Evolutionary conservation across 2,888 invertebrate genomes (phyloP).

Genomic region (Acanthosoma haemorrhoidale): DNA sequence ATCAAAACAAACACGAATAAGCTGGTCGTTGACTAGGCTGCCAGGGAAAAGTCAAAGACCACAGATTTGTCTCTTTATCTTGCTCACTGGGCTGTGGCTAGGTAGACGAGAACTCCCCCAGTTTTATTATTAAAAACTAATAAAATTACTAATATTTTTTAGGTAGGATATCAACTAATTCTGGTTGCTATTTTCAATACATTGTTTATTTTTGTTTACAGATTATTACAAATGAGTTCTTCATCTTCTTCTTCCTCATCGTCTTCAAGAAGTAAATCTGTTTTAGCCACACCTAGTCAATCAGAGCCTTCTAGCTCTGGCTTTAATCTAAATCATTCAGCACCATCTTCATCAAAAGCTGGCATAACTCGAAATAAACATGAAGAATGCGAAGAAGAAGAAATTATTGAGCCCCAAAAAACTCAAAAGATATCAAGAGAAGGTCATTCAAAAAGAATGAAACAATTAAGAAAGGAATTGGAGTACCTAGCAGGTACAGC

Average conservation of each 20-base stretch:
- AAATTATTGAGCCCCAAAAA: neutral
- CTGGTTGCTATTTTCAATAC: no score
- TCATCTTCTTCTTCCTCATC: neutral
- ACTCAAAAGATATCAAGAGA: neutral
- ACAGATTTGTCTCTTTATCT: no score
- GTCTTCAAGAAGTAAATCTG: neutral
- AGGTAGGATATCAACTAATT: no score
- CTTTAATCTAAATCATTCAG: neutral
- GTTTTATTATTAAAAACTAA: no score
- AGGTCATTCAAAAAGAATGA: neutral
- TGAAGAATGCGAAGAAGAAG: neutral
- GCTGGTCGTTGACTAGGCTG: no score
- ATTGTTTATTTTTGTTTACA: neutral
- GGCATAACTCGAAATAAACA: neutral
- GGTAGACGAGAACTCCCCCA: no score
- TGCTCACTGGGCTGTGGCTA: no score
- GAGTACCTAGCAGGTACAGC: neutral
- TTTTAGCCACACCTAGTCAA: neutral
- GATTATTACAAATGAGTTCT: neutral
- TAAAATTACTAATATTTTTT: no score
- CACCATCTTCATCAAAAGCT: neutral
- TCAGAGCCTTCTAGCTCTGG: constrained; percentile 7
- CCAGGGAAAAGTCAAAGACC: no score
- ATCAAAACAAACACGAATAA: no score
- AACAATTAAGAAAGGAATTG: neutral